Percentiles rank a stretch among this genome's conserved stretches.
phyloP scores from a whole-genome alignment of 2,888 invertebrate genomes.

The Sicus ferrugineus region DNA sequence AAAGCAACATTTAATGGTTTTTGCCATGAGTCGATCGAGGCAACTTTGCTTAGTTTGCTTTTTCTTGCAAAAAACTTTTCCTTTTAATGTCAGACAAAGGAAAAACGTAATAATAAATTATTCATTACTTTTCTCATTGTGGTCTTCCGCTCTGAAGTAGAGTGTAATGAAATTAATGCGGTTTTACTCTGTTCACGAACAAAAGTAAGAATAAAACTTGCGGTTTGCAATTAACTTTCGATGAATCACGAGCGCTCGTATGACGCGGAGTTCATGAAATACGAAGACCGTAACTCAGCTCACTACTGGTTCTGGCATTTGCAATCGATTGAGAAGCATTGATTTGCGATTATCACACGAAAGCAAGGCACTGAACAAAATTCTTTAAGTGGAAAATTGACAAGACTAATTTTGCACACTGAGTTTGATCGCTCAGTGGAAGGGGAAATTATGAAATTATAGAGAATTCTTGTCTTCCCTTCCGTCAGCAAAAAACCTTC shows the following conservation, averaged over 20 bases:
- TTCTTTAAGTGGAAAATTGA: too few relatives aligned
- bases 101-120: background rate
- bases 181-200: background rate
- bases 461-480: background rate
- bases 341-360: too few relatives aligned
- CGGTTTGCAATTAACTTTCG: background rate
- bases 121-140: background rate
- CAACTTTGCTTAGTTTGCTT: too few relatives aligned
- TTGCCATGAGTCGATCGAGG: too few relatives aligned
- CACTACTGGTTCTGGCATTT: too few relatives aligned
- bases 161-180: conserved; percentile 10
- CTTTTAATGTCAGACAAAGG: background rate
- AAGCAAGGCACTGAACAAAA: too few relatives aligned
- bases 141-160: background rate
- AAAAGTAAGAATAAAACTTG: conserved; percentile 7
- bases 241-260: conserved; percentile 15
- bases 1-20: background rate
- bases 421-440: too few relatives aligned
- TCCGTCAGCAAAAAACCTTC: background rate
- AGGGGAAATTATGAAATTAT: background rate
- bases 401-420: too few relatives aligned
- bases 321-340: too few relatives aligned
- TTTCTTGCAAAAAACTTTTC: too few relatives aligned
- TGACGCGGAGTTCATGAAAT: too few relatives aligned
- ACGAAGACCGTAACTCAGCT: too few relatives aligned